phyloP scores from a whole-genome alignment of 1,140 invertebrate genomes.

The Halictus rubicundus region DNA sequence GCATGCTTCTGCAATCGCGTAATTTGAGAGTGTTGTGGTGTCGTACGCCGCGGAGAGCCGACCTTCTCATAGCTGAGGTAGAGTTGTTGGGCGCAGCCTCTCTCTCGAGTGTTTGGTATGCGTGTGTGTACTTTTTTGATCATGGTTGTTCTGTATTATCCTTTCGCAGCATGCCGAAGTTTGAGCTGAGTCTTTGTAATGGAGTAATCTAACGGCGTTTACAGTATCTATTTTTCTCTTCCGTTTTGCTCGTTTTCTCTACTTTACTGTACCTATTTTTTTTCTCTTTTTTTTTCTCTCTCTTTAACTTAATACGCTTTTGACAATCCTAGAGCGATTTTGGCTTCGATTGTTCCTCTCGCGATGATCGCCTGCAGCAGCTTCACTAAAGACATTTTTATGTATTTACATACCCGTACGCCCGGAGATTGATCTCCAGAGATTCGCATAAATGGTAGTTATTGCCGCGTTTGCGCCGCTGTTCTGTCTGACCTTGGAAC shows the following conservation, averaged over 20 bases:
- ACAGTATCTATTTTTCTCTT: slow-evolving; percentile 39
- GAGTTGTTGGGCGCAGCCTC: slow-evolving; percentile 39
- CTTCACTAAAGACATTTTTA: slow-evolving; percentile 38
- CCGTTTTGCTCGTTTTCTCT: slow-evolving; percentile 50
- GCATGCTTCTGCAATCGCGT: slow-evolving; percentile 66
- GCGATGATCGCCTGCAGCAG: slow-evolving; percentile 44
- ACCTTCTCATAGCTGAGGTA: slow-evolving; percentile 13
- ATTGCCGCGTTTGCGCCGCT: slow-evolving; percentile 12
- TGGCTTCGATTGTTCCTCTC: slow-evolving; percentile 58
- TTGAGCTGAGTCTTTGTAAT: slow-evolving; percentile 33
- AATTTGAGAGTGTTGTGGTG: slow-evolving; percentile 19
- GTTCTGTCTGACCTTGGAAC: slow-evolving; percentile 53
- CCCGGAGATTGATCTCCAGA: slow-evolving; percentile 15
- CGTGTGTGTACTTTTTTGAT: slow-evolving; percentile 50
- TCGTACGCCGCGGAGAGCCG: slow-evolving; percentile 31
- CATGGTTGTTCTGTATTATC: slow-evolving; percentile 33
- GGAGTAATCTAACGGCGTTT: slow-evolving; percentile 49
- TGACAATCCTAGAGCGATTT: slow-evolving; percentile 49
- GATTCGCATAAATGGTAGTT: slow-evolving; percentile 32
- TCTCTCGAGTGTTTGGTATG: slow-evolving; percentile 62
- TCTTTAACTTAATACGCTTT: slow-evolving; percentile 43
- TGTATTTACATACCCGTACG: neutral
- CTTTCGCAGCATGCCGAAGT: slow-evolving; percentile 46
- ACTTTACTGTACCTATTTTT: too few species aligned
- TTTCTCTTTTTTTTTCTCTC: too few species aligned